Evolutionary conservation across 2,797 vertebrate species (phyloP).

Genomic region (Iguana delicatissima): DNA sequence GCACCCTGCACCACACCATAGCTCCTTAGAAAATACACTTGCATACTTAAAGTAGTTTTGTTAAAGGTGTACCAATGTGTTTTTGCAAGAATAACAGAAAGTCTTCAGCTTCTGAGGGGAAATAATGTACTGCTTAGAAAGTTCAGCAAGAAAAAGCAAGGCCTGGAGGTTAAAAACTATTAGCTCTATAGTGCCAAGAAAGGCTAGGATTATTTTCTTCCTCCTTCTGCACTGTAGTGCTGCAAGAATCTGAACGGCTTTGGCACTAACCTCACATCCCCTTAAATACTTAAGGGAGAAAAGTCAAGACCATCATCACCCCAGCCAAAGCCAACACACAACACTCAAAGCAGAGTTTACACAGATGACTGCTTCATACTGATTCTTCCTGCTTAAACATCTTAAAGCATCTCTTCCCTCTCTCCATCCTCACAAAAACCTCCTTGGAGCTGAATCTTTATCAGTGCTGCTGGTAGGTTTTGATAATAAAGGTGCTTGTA

Average conservation of each 20-base stretch:
- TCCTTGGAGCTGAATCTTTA: constrained; percentile 70
- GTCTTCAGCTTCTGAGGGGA: not conserved
- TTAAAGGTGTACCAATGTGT: not conserved
- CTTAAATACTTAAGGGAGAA: constrained; percentile 68
- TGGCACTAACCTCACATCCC: constrained; percentile 72
- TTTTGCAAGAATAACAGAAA: not conserved
- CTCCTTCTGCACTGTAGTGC: constrained; percentile 62
- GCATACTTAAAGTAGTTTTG: not conserved
- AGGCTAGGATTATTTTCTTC: constrained; percentile 53
- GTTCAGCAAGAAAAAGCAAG: not conserved
- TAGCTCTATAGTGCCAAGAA: not conserved
- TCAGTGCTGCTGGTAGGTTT: constrained; percentile 72
- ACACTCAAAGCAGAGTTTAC: constrained; percentile 72
- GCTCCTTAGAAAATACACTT: not conserved
- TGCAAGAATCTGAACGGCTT: constrained; percentile 71
- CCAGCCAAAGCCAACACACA: constrained; percentile 70
- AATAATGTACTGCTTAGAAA: not conserved
- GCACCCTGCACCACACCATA: not conserved
- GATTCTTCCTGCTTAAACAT: constrained; percentile 64
- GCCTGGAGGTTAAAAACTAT: not conserved
- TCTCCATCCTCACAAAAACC: not conserved
- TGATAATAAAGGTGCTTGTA: constrained; percentile 67
- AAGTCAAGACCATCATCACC: constrained; percentile 70
- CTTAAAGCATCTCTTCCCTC: constrained; percentile 60
- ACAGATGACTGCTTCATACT: constrained; percentile 69